Evolutionary conservation across 2,888 invertebrate species (phyloP).

Genomic region (Phaonia tiefii): DNA sequence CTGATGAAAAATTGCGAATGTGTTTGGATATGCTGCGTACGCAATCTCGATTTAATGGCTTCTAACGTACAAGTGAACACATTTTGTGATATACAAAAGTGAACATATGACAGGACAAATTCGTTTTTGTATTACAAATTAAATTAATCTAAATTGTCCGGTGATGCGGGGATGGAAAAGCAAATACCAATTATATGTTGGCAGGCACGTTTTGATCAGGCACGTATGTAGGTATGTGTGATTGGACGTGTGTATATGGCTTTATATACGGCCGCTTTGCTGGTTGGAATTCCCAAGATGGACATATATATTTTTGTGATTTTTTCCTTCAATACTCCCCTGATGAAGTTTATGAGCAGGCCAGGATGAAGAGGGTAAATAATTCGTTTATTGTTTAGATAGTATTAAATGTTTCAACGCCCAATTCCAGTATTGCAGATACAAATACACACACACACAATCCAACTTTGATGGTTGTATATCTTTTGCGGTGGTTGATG

Average conservation of each 20-base stretch:
- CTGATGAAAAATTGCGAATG: too few species aligned
- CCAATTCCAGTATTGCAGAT: slow-evolving; percentile 7
- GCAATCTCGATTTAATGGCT: too few species aligned
- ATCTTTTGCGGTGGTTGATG: slow-evolving; percentile 57
- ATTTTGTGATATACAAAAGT: neutral
- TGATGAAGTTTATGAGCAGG: slow-evolving; percentile 53
- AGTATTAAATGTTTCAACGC: slow-evolving; percentile 56
- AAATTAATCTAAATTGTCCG: slow-evolving; percentile 60
- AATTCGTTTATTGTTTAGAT: slow-evolving; percentile 48
- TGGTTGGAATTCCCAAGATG: slow-evolving; percentile 57
- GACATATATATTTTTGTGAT: slow-evolving; percentile 57
- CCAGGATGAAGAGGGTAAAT: slow-evolving; percentile 48
- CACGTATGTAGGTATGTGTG: slow-evolving; percentile 33
- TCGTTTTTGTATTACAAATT: slow-evolving; percentile 53
- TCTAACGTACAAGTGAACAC: neutral
- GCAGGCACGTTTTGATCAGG: slow-evolving; percentile 52
- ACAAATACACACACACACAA: slow-evolving; percentile 1
- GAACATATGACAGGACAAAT: slow-evolving; percentile 40
- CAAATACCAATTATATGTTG: slow-evolving; percentile 37
- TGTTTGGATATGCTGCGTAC: too few species aligned
- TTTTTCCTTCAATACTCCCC: slow-evolving; percentile 55
- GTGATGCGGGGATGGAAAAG: slow-evolving; percentile 34
- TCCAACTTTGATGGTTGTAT: neutral
- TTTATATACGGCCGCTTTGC: neutral
- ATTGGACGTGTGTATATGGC: slow-evolving; percentile 14